Conservation (phyloP, 37 sponge, comb jelly and placozoan genomes). For the Theonella swinhoei region DNA sequence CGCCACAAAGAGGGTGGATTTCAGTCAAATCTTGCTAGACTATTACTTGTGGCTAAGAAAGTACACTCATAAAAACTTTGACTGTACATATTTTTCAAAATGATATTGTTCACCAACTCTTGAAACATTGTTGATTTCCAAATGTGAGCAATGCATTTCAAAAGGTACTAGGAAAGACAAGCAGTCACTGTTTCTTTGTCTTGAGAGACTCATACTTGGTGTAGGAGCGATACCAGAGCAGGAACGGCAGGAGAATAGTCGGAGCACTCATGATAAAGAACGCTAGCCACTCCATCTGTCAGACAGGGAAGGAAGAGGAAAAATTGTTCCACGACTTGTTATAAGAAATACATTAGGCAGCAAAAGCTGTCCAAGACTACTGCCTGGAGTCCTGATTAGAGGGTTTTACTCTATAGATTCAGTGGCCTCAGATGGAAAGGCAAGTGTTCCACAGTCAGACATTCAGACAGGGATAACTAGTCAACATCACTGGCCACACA, state of each 20-base stretch:
- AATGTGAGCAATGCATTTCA: no score
- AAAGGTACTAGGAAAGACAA: no score
- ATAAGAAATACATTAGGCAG: no score
- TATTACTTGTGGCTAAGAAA: not conserved
- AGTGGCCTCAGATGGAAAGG: not conserved
- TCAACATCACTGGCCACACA: not conserved
- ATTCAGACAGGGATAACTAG: not conserved
- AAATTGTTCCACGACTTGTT: not conserved
- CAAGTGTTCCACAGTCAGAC: not conserved
- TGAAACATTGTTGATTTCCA: no score
- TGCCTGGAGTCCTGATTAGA: no score
- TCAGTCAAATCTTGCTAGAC: conserved; percentile 44
- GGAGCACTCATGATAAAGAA: conserved; percentile 83
- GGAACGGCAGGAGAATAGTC: conserved; percentile 82
- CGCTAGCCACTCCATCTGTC: conserved; percentile 89
- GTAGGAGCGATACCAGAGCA: conserved; percentile 84
- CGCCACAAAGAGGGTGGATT: conserved; percentile 58
- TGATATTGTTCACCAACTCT: no score
- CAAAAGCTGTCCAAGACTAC: no score
- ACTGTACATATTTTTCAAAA: no score
- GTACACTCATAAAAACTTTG: not conserved
- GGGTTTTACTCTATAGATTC: no score
- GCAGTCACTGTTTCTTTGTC: conserved; percentile 50
- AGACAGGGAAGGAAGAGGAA: not conserved
- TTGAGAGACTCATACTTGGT: conserved; percentile 76